Base-by-base conservation (phyloP, 2,113 vertebrate genomes). In the Eudyptes chrysolophus region DNA sequence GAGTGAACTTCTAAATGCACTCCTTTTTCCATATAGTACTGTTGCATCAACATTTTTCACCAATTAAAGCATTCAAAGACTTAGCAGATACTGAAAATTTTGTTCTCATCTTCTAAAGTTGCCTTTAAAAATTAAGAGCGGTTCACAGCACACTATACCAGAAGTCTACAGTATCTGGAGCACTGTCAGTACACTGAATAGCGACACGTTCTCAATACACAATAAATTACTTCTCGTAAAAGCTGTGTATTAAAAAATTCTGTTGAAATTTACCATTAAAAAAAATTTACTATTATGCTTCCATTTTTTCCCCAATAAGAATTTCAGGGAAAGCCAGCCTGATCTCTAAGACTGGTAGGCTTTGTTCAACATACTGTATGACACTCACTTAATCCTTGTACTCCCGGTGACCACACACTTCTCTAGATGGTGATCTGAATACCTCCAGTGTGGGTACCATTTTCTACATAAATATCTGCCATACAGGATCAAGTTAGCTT, bases 171-270 rank as follows among this genome's bases (percentile, higher is more conserved):
- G 16, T 77, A 46, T 9, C 18, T 72, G 48, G 22, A 94, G 7
- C 7, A 13, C 36, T 58, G 14, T 62, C 66, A 79, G 57, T 49
- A 36, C 12, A 69, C 21, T 27, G 27, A 42, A 64, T 4, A 51
- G 16, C 0, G 1, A 57, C 42, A 74, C 0, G 0, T 6, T 74
- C 30, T 24, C 77, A 88, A 20, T 13, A 88, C 8, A 65, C 24
- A 36, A 32, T 34, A 69, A 89, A 84, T 60, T 57, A 69, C 11
- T 69, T 48, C 17, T 25, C 77, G 6, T 54, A 46, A 82, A 71
- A 79, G 24, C 12, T 58, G 15, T 13, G 26, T 29, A 74, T 57
- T 77, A n/a, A 69, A 84, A n/a, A 36, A 38, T 4, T 38, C 10
- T 57, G 40, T 24, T 82, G 18, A 92, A 89, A 74, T 52, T 58